Conservation (phyloP, 2,797 vertebrate species). For the Dermochelys coriacea region DNA sequence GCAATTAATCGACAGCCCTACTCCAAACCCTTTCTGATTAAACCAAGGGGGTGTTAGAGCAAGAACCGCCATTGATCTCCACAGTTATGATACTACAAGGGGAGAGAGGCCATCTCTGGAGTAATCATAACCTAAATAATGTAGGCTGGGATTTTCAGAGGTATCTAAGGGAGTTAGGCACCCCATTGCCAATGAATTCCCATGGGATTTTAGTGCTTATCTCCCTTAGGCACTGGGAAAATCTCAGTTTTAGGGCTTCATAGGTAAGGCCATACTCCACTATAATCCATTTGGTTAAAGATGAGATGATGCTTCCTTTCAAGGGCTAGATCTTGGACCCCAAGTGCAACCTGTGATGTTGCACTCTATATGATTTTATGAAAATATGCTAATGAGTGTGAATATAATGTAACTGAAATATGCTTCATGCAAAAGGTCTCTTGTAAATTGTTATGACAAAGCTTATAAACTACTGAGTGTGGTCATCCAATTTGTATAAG, state of each 20-base stretch:
- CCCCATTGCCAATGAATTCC: neutral
- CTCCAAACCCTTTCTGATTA: neutral
- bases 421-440: too few relatives aligned
- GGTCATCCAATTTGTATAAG: too few relatives aligned
- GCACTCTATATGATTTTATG: too few relatives aligned
- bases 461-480: too few relatives aligned
- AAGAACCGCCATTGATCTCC: neutral
- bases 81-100: neutral
- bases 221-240: neutral
- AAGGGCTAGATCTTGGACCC: neutral
- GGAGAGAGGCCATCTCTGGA: neutral
- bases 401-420: too few relatives aligned
- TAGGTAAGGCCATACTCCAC: neutral
- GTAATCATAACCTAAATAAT: neutral
- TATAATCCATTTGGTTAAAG: neutral
- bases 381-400: too few relatives aligned
- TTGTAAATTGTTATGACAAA: too few relatives aligned
- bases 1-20: too few relatives aligned
- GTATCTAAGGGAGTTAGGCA: neutral
- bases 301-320: neutral
- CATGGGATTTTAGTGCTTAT: neutral
- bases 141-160: neutral
- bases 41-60: neutral
- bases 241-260: neutral
- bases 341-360: neutral